These are phyloP conservation scores for Coelogynopora nodosa DNA, from an alignment of 2,888 invertebrate genomes.

Conservation along the genomic window DNA sequence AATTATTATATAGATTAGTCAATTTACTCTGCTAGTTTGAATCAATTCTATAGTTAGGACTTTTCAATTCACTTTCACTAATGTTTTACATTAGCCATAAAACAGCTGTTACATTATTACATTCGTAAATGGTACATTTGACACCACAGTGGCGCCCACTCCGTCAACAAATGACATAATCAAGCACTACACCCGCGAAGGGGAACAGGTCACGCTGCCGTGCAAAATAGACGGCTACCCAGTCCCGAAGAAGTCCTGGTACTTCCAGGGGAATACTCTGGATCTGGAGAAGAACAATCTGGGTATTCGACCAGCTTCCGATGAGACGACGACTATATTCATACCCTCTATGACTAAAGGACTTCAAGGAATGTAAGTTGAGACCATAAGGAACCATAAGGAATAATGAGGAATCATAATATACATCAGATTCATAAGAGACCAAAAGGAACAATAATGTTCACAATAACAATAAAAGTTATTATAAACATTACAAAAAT, in stretches of 20 bases:
- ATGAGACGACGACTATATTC: background rate
- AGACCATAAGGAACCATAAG: background rate
- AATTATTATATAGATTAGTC: no score
- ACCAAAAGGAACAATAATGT: no score
- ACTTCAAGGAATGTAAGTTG: slow-evolving; percentile 38
- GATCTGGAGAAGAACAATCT: background rate
- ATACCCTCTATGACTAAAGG: slow-evolving; percentile 24
- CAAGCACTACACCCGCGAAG: slow-evolving; percentile 36
- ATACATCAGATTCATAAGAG: no score
- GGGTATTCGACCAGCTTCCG: background rate
- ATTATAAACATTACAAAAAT: no score
- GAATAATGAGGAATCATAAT: no score
- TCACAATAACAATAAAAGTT: no score
- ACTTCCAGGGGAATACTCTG: slow-evolving; percentile 25
- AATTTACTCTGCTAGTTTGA: no score
- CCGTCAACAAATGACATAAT: background rate
- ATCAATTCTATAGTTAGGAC: no score
- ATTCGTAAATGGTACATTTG: no score
- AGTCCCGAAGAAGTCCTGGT: slow-evolving; percentile 38
- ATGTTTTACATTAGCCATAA: no score
- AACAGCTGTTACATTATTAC: no score
- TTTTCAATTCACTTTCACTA: no score
- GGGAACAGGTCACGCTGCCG: slow-evolving; percentile 15
- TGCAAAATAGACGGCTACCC: slow-evolving; percentile 44
- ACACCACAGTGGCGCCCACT: slow-evolving; percentile 30